These are phyloP conservation scores for Anastrepha obliqua DNA, from an alignment of 1,140 invertebrate genomes.

Conservation along the genomic window DNA sequence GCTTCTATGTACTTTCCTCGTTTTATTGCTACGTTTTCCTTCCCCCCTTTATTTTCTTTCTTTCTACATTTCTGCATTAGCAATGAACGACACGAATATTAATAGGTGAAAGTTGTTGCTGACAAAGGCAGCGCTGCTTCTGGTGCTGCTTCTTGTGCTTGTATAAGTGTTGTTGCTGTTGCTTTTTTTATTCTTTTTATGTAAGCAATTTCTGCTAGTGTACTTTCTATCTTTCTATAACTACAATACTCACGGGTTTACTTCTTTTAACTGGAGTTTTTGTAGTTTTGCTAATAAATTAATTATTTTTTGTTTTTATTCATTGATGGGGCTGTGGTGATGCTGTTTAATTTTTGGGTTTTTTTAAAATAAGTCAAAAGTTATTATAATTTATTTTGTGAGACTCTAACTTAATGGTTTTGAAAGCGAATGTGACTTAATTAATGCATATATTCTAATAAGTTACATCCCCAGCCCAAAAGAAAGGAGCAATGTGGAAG, in stretches of 20 bases:
- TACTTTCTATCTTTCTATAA: background rate
- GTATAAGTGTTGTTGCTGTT: slow-evolving; percentile 45
- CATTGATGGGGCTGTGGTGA: background rate
- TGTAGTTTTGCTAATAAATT: too few species aligned
- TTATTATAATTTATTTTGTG: too few species aligned
- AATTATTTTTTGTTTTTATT: too few species aligned
- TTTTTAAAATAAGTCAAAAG: too few species aligned
- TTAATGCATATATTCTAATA: too few species aligned
- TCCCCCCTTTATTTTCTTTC: background rate
- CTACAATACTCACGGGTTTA: too few species aligned
- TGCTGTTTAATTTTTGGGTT: too few species aligned
- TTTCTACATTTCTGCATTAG: slow-evolving; percentile 12
- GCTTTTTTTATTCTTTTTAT: slow-evolving; percentile 13
- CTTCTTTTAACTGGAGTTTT: too few species aligned
- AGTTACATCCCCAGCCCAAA: too few species aligned
- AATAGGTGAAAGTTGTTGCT: slow-evolving; percentile 74
- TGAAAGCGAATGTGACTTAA: too few species aligned
- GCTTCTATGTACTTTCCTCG: background rate
- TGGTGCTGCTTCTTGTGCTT: background rate
- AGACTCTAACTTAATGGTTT: too few species aligned
- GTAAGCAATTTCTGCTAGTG: background rate
- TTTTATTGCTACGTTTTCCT: slow-evolving; percentile 50
- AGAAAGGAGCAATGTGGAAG: too few species aligned
- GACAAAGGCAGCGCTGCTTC: slow-evolving; percentile 33
- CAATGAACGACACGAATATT: slow-evolving; percentile 71